These are phyloP conservation scores for Rhineura floridana DNA, from an alignment of 2,113 vertebrate species.

Conservation along the genomic window DNA sequence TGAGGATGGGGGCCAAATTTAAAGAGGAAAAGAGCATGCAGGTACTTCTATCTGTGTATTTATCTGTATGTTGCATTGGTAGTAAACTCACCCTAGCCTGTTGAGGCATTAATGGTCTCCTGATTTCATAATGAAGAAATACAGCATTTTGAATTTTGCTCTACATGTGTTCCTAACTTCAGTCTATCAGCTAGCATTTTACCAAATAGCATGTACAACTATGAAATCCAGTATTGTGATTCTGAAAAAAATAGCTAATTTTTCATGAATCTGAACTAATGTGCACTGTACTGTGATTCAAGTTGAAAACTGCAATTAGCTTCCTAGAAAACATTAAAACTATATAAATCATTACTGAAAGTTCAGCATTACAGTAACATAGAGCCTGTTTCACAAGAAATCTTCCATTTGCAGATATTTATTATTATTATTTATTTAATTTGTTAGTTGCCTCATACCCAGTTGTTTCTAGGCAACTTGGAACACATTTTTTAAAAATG, in stretches of 20 bases:
- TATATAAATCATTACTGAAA: too few relatives aligned
- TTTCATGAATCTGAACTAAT: background rate
- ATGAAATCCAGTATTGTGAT: constrained; percentile 24
- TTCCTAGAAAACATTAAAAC: too few relatives aligned
- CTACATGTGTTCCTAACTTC: constrained; percentile 40
- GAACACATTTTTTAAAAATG: too few relatives aligned
- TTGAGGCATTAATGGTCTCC: constrained; percentile 33
- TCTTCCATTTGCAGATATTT: too few relatives aligned
- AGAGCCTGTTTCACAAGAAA: background rate
- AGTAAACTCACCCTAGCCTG: background rate
- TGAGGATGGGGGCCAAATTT: background rate
- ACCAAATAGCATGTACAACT: constrained; percentile 35
- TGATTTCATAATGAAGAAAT: constrained; percentile 30
- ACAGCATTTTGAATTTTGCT: constrained; percentile 36
- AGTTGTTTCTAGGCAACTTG: too few relatives aligned
- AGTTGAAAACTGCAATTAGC: constrained; percentile 56
- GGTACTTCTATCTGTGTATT: too few relatives aligned
- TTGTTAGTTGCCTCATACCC: too few relatives aligned
- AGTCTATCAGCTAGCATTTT: background rate
- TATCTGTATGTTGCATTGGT: too few relatives aligned
- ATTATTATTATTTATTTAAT: too few relatives aligned
- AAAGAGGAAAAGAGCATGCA: background rate
- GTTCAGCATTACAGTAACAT: background rate
- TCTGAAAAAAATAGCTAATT: too few relatives aligned
- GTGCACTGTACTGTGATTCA: too few relatives aligned